Evolutionary conservation across 2,888 invertebrate genomes (phyloP), one percentile per base, ranked within the genome.

Genomic region (Thera obeliscata): DNA sequence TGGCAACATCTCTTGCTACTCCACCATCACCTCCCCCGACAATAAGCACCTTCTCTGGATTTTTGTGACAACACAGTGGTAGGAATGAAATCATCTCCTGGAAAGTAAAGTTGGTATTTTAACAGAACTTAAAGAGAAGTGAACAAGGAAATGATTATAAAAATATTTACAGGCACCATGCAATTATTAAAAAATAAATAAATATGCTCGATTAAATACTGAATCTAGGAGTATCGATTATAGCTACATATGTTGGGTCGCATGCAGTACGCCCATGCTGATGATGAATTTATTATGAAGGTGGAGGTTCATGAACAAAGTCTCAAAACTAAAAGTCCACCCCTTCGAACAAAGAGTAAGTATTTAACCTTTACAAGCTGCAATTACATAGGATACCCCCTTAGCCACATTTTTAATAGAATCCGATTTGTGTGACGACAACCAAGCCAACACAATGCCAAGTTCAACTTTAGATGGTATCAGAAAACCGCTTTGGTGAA

Each of bases 11-110:
- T 8, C 99, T 95, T 0, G 98, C 98, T 3, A 99, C 99, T 0
- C 99, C 99, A 0, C 99, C 99, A 89, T 99, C 99, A 0, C 99
- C 99, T 0, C 99, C 99, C 0, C 99, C 99, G 33, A 99, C 98
- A 74, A 99, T 98, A 46, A 99, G 93, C 2, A 98, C 99, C 77
- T 96, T 97, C 83, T 97, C 96, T 0, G 99, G 99, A 80, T 96
- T 96, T 4, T 97, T 96, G 89, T 99, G 99, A 75, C 96, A 96
- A 84, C 97, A 98, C 1, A 99, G 90, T 0, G 99, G 98, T 56
- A 99, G 88, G 86, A 98, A 98, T 0, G 98, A 95, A 78, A 99
- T 98, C 99, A 99, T 99, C 93, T 99, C 99, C 91, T 94, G 72
- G 52, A 89, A 85, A 63, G 66, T 35, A 43, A 38, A 41, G 41